Base-by-base conservation (phyloP, 2,888 invertebrate genomes). In the Acanthococcus lagerstroemiae region DNA sequence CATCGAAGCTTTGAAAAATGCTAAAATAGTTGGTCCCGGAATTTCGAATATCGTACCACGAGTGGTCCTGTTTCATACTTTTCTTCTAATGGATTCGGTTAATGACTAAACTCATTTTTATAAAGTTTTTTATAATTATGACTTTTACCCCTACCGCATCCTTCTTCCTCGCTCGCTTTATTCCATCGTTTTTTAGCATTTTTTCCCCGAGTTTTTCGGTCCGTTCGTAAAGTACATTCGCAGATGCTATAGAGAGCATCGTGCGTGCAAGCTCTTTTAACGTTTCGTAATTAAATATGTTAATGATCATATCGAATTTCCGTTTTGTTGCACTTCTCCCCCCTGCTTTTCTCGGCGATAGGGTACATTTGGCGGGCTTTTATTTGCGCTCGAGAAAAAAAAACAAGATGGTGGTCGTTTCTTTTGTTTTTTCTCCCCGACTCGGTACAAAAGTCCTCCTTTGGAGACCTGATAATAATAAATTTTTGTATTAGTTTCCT, bases 291-390 rank as follows among this genome's bases (percentile, higher is more conserved):
- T 61, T 61, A 61, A 61, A 52, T 61, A 61, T 61, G 54, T 61
- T 61, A 61, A 61, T 61, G 61, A 61, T 61, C 52, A 50, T 61
- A 61, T 61, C 61, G 61, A 61, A 61, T 61, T 61, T 61, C 61
- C 61, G 61, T 52, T 61, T 61, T 30, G 61, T 61, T 61, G 22
- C 50, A 27, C 61, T 30, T 48, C 19, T 37, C 61, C 52, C 27
- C 22, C 24, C 46, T 22, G n/a, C 46, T 24, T 45, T 25, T 26
- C 50, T 27, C 48, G 48, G 50, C 50, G 60, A 17, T 26, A 27
- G 27, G 60, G 60, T 60, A 60, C 60, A 60, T 50, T 61, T 24
- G 54, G 61, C 60, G 60, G 24, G 37, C 61, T 54, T 52, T 52
- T 61, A 61, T 61, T 61, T 50, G 61, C 45, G 17, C 26, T 25